Evolutionary conservation across 2,888 invertebrate species (phyloP).

Genomic region (Sicus ferrugineus): DNA sequence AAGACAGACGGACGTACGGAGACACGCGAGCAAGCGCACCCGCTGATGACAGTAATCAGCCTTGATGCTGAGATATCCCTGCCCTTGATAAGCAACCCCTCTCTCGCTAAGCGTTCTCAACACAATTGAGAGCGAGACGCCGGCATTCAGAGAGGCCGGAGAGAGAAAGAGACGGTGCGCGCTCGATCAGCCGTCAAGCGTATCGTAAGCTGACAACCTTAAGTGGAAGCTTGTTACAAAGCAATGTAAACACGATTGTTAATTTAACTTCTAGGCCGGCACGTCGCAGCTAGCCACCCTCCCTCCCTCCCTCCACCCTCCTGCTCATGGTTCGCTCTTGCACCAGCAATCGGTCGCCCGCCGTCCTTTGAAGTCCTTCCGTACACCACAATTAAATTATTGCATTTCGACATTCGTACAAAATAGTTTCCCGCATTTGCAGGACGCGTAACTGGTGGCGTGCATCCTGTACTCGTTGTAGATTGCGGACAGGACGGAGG

Average conservation of each 20-base stretch:
- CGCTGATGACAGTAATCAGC: slow-evolving; percentile 62
- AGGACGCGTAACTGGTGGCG: background rate
- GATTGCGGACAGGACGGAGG: background rate
- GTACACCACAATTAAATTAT: slow-evolving; percentile 62
- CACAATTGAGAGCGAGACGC: slow-evolving; percentile 21
- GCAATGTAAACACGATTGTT: slow-evolving; percentile 63
- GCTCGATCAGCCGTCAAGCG: background rate
- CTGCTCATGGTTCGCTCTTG: background rate
- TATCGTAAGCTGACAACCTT: slow-evolving; percentile 55
- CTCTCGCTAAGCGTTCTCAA: background rate
- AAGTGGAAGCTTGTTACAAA: slow-evolving; percentile 65
- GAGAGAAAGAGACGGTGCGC: slow-evolving; percentile 20
- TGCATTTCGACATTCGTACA: slow-evolving; percentile 64
- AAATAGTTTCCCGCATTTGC: slow-evolving; percentile 13
- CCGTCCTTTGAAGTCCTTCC: slow-evolving; percentile 40
- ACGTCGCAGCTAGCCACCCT: slow-evolving; percentile 17
- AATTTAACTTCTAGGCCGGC: slow-evolving; percentile 52
- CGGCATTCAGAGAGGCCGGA: background rate
- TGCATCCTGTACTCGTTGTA: background rate
- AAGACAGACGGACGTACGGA: slow-evolving; percentile 44
- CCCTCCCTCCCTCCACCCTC: slow-evolving; percentile 5
- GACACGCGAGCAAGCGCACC: slow-evolving; percentile 43
- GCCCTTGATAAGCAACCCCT: background rate
- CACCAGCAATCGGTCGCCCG: background rate
- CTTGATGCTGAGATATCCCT: slow-evolving; percentile 51